Base-by-base conservation (phyloP, 2,113 vertebrate species). In the Ptychochromis oligacanthus region DNA sequence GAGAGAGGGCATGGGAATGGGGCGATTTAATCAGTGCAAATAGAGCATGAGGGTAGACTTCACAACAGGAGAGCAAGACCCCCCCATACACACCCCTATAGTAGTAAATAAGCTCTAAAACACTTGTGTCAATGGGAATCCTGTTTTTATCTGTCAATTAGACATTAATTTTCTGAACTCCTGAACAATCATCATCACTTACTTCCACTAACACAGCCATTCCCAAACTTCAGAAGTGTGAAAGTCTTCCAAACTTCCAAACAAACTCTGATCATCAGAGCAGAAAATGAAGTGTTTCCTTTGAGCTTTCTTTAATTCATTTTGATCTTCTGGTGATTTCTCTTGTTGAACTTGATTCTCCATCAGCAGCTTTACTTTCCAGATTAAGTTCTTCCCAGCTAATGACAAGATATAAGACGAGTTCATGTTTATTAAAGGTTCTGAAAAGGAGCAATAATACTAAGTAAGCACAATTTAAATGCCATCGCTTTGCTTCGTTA, bases 1-100 rank as follows among this genome's bases (percentile, higher is more conserved):
- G 26, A 70, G 52, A 77, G 70, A 79, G 85, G 70, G 61, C 81
- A 83, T 87, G 85, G 85, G 81, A 83, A 87, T 7, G 1, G 77
- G 26, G 55, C 7, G 2, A 70, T 70, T 49, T 49, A 18, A 80
- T 80, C 81, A 77, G 43, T 83, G 61, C 26, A 88, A 84, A 74
- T 81, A 81, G 58, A 82, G 79, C 83, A 85, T 60, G 55, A 80
- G 81, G 56, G 81, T 36, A 28, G 81, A 59, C 31, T 83, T 83
- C 60, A 61, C 81, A 76, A 58, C 60, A 67, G 22, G 64, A 49
- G 40, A 56, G 80, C 3, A 10, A 64, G 49, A 22, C 20, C 46
- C 62, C 24, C n/a, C 46, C 56, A 56, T 57, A 38, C 6, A 54
- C 28, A 49, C 15, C 56, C 38, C 31, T 28, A 36, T n/a, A 64